These are phyloP conservation scores for Danio tinwini DNA, from an alignment of 2,797 vertebrate genomes.

Conservation along the genomic window DNA sequence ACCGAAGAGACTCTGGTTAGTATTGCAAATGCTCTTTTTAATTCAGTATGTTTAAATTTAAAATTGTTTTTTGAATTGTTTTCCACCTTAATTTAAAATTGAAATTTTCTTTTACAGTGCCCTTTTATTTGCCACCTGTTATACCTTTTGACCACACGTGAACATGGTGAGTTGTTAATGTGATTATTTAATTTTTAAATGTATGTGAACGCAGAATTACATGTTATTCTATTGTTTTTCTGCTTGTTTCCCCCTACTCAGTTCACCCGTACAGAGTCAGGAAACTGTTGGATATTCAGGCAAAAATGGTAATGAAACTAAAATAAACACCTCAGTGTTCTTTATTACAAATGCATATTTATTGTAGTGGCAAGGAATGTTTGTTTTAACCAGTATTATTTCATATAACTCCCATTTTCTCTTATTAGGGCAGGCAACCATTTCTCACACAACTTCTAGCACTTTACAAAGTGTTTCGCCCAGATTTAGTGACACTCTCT, in stretches of 20 bases:
- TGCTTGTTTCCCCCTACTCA: slow-evolving; percentile 56
- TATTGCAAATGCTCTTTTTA: not conserved
- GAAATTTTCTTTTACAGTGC: slow-evolving; percentile 76
- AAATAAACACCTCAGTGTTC: not conserved
- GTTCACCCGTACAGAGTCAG: slow-evolving; percentile 90
- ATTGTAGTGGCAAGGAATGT: not conserved
- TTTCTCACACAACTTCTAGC: slow-evolving; percentile 87
- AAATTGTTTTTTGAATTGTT: not conserved
- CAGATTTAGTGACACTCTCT: slow-evolving; percentile 84
- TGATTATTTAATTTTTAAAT: not conserved
- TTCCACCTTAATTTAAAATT: not conserved
- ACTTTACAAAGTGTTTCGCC: slow-evolving; percentile 89
- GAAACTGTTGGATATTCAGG: slow-evolving; percentile 87
- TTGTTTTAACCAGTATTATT: not conserved
- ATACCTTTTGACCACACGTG: slow-evolving; percentile 90
- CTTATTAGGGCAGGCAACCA: slow-evolving; percentile 84
- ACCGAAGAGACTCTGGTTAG: slow-evolving; percentile 87
- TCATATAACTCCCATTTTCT: slow-evolving; percentile 47
- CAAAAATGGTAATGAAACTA: slow-evolving; percentile 82
- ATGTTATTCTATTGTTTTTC: not conserved
- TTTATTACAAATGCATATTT: not conserved
- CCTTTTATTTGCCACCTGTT: slow-evolving; percentile 90
- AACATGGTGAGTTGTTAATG: slow-evolving; percentile 82
- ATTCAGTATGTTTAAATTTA: slow-evolving; percentile 58
- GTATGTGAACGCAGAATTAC: not conserved